A percentile compares a stretch with the other conserved stretches of the same genome.
phyloP scores from a whole-genome alignment of 2,797 vertebrate genomes.

The Acanthopagrus latus region DNA sequence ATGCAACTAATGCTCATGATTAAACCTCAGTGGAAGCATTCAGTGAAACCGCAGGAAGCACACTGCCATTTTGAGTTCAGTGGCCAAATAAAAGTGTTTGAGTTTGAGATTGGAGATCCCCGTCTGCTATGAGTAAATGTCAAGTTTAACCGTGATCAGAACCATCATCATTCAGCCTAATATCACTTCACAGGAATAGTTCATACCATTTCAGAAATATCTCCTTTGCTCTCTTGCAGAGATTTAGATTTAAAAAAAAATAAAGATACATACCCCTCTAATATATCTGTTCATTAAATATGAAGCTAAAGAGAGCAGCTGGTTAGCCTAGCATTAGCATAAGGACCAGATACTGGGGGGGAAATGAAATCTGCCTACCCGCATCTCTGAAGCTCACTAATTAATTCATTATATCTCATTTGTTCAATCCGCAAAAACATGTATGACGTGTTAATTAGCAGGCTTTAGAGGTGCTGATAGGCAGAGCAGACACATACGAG shows the following conservation, averaged over 20 bases:
- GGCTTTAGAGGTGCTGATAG: background rate
- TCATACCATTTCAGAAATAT: background rate
- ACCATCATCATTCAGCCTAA: background rate
- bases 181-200: background rate
- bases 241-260: background rate
- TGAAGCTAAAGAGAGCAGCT: background rate
- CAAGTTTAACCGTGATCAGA: background rate
- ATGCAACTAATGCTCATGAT: background rate
- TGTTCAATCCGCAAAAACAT: constrained; percentile 2
- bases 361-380: background rate
- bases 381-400: background rate
- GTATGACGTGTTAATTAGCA: background rate
- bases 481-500: background rate
- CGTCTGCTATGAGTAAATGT: background rate
- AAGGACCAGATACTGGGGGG: background rate
- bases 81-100: background rate
- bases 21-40: constrained; percentile 1
- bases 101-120: background rate
- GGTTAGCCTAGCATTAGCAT: background rate
- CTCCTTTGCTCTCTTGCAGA: background rate
- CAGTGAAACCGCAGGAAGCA: background rate
- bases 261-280: background rate
- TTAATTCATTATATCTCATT: constrained; percentile 1
- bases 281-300: background rate
- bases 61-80: background rate